These are phyloP conservation scores for Listronotus bonariensis DNA, from an alignment of 1,140 invertebrate species.

Conservation along the genomic window DNA sequence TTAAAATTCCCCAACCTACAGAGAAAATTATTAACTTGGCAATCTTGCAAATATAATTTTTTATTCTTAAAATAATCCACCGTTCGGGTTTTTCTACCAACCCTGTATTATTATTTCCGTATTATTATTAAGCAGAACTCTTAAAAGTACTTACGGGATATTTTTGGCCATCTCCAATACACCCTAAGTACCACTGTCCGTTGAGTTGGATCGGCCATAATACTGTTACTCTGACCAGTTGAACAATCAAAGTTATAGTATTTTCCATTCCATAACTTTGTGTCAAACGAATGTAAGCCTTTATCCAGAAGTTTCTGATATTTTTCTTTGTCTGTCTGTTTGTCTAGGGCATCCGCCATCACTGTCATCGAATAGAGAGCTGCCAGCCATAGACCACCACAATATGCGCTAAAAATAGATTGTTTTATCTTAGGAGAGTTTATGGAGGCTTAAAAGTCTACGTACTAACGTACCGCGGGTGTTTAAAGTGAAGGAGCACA, in stretches of 20 bases:
- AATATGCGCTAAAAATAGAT: slow-evolving; percentile 87
- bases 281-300: slow-evolving; percentile 73
- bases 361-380: slow-evolving; percentile 70
- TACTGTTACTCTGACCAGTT: slow-evolving; percentile 65
- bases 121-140: no score
- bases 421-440: neutral
- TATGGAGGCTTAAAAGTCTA: neutral
- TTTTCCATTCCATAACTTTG: slow-evolving; percentile 88
- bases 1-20: no score
- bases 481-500: no score
- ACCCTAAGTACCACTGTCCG: slow-evolving; percentile 85
- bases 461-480: no score
- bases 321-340: slow-evolving; percentile 65
- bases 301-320: slow-evolving; percentile 73
- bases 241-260: slow-evolving; percentile 85
- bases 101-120: no score
- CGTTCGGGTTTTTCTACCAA: no score
- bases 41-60: no score
- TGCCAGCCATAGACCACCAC: slow-evolving; percentile 88
- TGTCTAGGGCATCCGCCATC: slow-evolving; percentile 74
- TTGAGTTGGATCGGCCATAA: slow-evolving; percentile 94
- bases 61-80: no score
- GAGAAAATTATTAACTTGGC: no score
- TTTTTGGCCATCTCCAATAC: slow-evolving; percentile 61
- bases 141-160: slow-evolving; percentile 66